Conservation (phyloP, 2,888 invertebrate species). For the Carcina quercana region DNA sequence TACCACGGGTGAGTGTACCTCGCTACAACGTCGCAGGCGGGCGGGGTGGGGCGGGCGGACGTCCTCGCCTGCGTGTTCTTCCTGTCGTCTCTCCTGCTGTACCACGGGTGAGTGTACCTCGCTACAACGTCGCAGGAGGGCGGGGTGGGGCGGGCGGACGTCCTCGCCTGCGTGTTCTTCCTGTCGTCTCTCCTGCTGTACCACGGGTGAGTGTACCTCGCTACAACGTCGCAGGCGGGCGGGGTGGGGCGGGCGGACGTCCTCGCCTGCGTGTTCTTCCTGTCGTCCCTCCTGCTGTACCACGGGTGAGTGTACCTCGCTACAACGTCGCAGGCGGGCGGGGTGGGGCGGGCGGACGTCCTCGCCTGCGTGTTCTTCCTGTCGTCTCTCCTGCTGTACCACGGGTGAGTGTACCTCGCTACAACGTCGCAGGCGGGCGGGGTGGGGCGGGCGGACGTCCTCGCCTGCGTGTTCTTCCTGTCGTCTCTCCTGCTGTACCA, state of each 20-base stretch:
- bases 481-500: constrained; percentile 86
- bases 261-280: constrained; percentile 87
- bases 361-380: constrained; percentile 89
- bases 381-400: constrained; percentile 84
- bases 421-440: constrained; percentile 86
- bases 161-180: constrained; percentile 88
- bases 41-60: constrained; percentile 91
- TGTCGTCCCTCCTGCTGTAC: constrained; percentile 85
- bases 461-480: constrained; percentile 88
- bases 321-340: too few species aligned
- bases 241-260: constrained; percentile 93
- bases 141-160: constrained; percentile 91
- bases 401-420: constrained; percentile 81
- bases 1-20: constrained; percentile 87
- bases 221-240: too few species aligned
- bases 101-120: constrained; percentile 85
- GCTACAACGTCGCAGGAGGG: too few species aligned
- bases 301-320: constrained; percentile 85
- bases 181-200: constrained; percentile 85
- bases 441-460: constrained; percentile 90
- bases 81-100: constrained; percentile 84
- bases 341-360: constrained; percentile 92
- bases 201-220: constrained; percentile 84
- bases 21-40: constrained; percentile 75
- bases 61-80: constrained; percentile 89